Evolutionary conservation across 2,113 vertebrate species (phyloP).

Genomic region (Gopherus evgoodei): DNA sequence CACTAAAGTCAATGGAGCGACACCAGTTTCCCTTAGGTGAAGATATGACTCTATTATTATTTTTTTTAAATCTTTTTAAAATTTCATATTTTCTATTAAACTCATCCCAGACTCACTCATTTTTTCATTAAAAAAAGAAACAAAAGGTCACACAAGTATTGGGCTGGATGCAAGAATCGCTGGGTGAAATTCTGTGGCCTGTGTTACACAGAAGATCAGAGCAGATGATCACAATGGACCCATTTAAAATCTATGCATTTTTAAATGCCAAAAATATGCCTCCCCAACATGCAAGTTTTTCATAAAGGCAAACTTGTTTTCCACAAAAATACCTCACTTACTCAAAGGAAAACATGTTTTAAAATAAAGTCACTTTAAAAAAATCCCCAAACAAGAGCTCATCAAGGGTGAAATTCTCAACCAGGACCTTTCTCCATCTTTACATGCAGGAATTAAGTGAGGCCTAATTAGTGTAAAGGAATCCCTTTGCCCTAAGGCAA

Average conservation of each 20-base stretch:
- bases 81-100: background rate
- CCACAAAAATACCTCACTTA: fast-evolving
- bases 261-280: too few relatives aligned
- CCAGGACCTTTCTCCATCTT: fast-evolving
- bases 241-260: background rate
- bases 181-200: background rate
- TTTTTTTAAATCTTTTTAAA: background rate
- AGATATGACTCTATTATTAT: background rate
- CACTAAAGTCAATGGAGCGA: background rate
- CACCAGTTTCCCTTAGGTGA: background rate
- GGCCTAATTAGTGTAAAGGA: background rate
- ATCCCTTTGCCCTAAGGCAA: background rate
- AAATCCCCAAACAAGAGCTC: background rate
- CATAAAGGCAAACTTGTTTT: background rate
- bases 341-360: background rate
- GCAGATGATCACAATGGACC: background rate
- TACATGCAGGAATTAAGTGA: background rate
- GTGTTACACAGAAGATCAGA: background rate
- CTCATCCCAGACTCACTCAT: background rate
- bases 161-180: background rate
- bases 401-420: background rate
- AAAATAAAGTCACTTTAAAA: background rate
- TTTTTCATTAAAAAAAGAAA: background rate
- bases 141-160: background rate
- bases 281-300: background rate